Percentiles rank a stretch among this genome's conserved stretches.
Evolutionary conservation across 1,140 invertebrate genomes (phyloP).

Genomic region (Calliopsis andreniformis): DNA sequence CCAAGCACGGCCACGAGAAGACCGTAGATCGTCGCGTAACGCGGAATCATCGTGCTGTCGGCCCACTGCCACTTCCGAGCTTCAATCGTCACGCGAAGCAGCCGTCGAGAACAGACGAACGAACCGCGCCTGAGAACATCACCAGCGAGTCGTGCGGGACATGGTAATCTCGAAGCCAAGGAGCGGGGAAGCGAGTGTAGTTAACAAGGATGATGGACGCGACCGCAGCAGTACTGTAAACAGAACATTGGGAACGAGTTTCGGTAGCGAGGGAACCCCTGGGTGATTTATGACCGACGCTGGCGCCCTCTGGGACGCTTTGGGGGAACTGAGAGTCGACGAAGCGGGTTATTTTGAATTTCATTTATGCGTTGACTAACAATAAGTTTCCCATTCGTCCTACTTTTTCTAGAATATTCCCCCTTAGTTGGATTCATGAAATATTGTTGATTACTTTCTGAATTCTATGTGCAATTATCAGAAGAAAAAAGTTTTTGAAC

Average conservation of each 20-base stretch:
- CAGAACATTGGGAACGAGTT: constrained; percentile 42
- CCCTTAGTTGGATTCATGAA: too few species aligned
- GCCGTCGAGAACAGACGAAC: constrained; percentile 3
- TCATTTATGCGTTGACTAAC: background rate
- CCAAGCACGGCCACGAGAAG: constrained; percentile 27
- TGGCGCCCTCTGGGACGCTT: background rate
- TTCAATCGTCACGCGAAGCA: constrained; percentile 42
- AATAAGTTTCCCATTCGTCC: too few species aligned
- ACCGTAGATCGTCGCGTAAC: constrained; percentile 38
- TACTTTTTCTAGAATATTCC: too few species aligned
- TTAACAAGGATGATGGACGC: constrained; percentile 45
- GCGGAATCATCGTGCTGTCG: constrained; percentile 28
- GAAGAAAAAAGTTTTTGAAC: too few species aligned
- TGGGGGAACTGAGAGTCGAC: fast-evolving
- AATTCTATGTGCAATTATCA: too few species aligned
- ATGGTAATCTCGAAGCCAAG: constrained; percentile 38
- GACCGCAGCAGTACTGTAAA: constrained; percentile 58
- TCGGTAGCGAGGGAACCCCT: background rate
- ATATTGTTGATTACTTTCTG: too few species aligned
- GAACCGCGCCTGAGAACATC: constrained; percentile 36
- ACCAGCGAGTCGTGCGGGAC: constrained; percentile 34
- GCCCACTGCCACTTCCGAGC: constrained; percentile 19
- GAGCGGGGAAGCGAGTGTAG: constrained; percentile 19
- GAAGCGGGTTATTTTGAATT: too few species aligned
- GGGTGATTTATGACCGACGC: background rate